Base-by-base conservation (phyloP, 2,113 vertebrate genomes). In the Hippocampus zosterae region DNA sequence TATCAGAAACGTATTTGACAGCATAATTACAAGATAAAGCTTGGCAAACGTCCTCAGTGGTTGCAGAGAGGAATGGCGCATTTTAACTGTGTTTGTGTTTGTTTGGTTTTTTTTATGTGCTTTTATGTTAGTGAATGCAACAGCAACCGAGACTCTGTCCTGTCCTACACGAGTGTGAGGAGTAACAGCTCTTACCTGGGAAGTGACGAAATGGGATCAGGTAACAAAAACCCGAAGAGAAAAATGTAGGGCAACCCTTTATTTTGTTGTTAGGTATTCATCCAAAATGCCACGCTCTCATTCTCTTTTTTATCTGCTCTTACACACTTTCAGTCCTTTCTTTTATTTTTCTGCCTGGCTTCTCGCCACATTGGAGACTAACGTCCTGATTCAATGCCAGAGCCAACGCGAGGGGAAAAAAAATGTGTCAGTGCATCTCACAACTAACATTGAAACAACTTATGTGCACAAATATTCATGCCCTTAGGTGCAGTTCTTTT, bases 141-240 rank as follows among this genome's bases (percentile, higher is more conserved):
- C 93, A 99, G 97, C 78, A 98, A 99, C 87, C 91, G 97, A 53
- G 97, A 99, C 83, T 99, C 97, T 0, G 97, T 99, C 65, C 67
- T 99, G 79, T 99, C 97, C 2, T 98, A 96, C 90, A 98, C 96
- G 80, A 99, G 97, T 0, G 95, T 98, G 68, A 90, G 97, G 53
- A 98, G 97, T 66, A 99, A 96, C 80, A 98, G 97, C 87, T 99
- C 97, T 0, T 99, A 98, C 87, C 83, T 98, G 81, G 96, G 96
- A 63, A 99, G 97, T 0, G 97, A 99, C 0, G 97, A 99, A 89
- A 98, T 98, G 96, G 97, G 96, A 59, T 99, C 97, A 78, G 97
- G 97, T 99, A 90, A 93, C 40, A n/a, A 3, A 70, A 57, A 60
- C 2, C 27, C 16, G 1, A 64, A 21, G 12, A 19, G 1, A 5